Percentiles rank a stretch among this genome's conserved stretches.
phyloP scores from a whole-genome alignment of 92 coral and sea anemone genomes.

The Epizoanthus scotinus region DNA sequence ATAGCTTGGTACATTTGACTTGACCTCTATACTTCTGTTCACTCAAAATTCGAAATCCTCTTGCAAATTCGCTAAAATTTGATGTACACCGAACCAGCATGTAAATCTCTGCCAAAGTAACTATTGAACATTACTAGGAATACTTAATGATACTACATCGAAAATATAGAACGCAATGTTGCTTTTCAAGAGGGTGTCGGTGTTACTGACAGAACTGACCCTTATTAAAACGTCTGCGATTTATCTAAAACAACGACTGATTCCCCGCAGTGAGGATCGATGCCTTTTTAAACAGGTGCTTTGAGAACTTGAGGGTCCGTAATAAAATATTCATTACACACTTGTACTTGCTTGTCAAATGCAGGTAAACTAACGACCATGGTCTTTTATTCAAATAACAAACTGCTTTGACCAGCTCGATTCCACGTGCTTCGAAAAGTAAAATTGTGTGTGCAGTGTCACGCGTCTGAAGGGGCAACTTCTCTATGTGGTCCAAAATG shows the following conservation, averaged over 20 bases:
- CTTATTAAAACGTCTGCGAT: slow-evolving; percentile 1
- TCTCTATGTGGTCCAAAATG: background rate
- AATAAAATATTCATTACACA: slow-evolving; percentile 34
- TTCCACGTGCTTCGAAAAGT: slow-evolving; percentile 2
- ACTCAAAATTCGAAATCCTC: background rate
- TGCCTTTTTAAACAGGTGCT: slow-evolving; percentile 42
- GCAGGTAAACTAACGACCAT: slow-evolving; percentile 37
- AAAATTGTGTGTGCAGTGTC: background rate
- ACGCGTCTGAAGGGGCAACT: background rate
- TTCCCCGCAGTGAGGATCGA: slow-evolving; percentile 32
- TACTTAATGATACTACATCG: background rate
- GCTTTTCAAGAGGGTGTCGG: background rate
- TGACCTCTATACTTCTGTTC: background rate
- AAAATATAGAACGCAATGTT: background rate
- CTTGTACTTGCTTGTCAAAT: slow-evolving; percentile 38
- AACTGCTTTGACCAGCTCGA: background rate
- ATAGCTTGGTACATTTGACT: background rate
- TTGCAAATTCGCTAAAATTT: slow-evolving; percentile 34
- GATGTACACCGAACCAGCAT: slow-evolving; percentile 34
- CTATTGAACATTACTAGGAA: slow-evolving; percentile 25
- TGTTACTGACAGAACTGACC: slow-evolving; percentile 16
- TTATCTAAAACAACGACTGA: slow-evolving; percentile 27
- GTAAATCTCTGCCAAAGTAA: slow-evolving; percentile 37
- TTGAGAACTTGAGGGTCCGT: slow-evolving; percentile 23
- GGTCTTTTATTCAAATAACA: slow-evolving; percentile 17